Base-by-base conservation (phyloP, 2,888 invertebrate species). In the Pheosia tremula region DNA sequence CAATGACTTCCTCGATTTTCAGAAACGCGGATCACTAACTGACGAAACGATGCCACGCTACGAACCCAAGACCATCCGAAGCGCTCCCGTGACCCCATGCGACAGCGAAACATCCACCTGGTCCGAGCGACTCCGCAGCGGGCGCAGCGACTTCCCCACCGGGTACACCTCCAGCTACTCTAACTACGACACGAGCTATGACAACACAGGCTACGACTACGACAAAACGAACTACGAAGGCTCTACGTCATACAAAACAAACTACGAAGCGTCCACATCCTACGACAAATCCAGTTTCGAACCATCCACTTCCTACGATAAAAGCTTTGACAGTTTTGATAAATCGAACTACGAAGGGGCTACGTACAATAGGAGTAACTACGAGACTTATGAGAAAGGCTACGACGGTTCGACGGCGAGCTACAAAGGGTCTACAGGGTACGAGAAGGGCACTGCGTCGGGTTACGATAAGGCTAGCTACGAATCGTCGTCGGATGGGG, bases 41-140 rank as follows among this genome's bases (percentile, higher is more conserved):
- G 86, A 90, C 75, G 86, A 88, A 64, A 77, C 78, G 13, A 80
- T 77, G 61, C 81, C 80, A 52, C 79, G 81, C 63, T 83, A 85
- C 74, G 79, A 81, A 79, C 90, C 89, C n/a, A 89, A 88, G 81
- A 82, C 86, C 45, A 82, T 78, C 55, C 86, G 85, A 66, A 93
- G 92, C 70, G 93, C 92, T 4, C 93, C 93, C 13, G 91, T 91
- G 4, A 93, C 93, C 10, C 93, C 93, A n/a, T 90, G 92, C 76
- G 92, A 93, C 64, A 90, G 87, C 72, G 91, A 89, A 68, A 81
- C 84, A 58, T 85, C 90, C 3, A 85, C 85, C 4, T 91, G 91
- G 91, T 87, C 90, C 2, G 87, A 85, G 55, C 78, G 81, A 64
- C 75, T 80, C 43, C 81, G 86, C 78, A 81, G 83, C 66, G 85